Conservation (phyloP, 2,888 invertebrate genomes). For the Poecilus cupreus region DNA sequence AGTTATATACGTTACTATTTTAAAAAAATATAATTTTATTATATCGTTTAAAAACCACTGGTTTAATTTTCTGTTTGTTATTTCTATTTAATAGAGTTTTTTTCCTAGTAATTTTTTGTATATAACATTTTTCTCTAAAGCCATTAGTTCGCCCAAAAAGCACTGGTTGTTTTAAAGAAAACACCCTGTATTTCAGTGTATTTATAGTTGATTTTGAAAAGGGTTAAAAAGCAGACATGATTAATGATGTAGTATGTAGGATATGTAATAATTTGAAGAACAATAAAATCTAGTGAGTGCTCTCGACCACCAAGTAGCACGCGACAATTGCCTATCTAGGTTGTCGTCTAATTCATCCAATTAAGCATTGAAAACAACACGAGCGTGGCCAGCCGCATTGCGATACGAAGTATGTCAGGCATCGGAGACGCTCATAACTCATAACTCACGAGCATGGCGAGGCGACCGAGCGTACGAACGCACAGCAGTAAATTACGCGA, state of each 20-base stretch:
- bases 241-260: neutral
- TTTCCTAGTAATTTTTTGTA: too few relatives aligned
- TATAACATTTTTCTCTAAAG: too few relatives aligned
- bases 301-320: neutral
- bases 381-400: neutral
- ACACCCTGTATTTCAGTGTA: too few relatives aligned
- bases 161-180: too few relatives aligned
- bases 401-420: neutral
- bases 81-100: too few relatives aligned
- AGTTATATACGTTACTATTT: too few relatives aligned
- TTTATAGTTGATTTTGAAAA: neutral
- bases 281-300: neutral
- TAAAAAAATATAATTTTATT: too few relatives aligned
- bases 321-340: slow-evolving; percentile 13
- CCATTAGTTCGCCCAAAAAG: too few relatives aligned
- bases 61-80: too few relatives aligned
- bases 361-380: neutral
- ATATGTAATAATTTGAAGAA: neutral
- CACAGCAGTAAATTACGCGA: neutral
- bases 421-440: neutral
- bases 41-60: too few relatives aligned
- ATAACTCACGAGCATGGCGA: neutral
- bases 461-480: too few relatives aligned
- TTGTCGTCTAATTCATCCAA: neutral
- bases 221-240: neutral